Evolutionary conservation across 2,113 vertebrate genomes (phyloP).

Genomic region (Callaeas wilsoni): DNA sequence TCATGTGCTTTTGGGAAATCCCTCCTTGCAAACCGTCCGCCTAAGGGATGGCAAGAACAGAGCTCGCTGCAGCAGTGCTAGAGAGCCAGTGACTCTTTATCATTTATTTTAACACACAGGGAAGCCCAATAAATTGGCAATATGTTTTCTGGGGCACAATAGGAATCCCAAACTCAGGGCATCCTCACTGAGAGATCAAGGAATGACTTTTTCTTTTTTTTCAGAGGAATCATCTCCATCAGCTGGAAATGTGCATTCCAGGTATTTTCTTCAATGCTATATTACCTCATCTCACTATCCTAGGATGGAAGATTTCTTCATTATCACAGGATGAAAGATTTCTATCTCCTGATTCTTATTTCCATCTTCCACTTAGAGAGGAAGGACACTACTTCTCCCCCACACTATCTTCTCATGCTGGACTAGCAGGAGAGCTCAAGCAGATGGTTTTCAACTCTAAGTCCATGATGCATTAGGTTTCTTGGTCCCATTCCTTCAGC

Average conservation of each 20-base stretch:
- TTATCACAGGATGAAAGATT: neutral
- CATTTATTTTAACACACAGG: neutral
- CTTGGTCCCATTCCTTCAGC: neutral
- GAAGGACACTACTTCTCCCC: neutral
- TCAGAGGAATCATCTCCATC: neutral
- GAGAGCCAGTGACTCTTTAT: neutral
- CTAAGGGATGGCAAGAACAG: neutral
- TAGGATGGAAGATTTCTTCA: neutral
- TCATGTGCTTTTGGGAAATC: constrained; percentile 11
- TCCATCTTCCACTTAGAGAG: neutral
- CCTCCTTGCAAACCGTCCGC: neutral
- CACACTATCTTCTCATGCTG: neutral
- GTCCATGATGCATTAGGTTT: neutral
- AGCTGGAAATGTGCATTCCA: neutral
- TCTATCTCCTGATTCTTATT: neutral
- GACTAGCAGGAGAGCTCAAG: neutral
- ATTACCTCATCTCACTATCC: neutral
- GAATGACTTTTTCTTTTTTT: fast-evolving
- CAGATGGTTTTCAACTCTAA: neutral
- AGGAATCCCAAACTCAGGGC: neutral
- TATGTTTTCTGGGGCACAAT: neutral
- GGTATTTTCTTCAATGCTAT: neutral
- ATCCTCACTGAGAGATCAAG: neutral
- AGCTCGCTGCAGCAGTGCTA: neutral
- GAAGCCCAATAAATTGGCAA: neutral